Conservation (phyloP, 2,888 invertebrate species). For the Ashinkailepas kermadecensis region DNA sequence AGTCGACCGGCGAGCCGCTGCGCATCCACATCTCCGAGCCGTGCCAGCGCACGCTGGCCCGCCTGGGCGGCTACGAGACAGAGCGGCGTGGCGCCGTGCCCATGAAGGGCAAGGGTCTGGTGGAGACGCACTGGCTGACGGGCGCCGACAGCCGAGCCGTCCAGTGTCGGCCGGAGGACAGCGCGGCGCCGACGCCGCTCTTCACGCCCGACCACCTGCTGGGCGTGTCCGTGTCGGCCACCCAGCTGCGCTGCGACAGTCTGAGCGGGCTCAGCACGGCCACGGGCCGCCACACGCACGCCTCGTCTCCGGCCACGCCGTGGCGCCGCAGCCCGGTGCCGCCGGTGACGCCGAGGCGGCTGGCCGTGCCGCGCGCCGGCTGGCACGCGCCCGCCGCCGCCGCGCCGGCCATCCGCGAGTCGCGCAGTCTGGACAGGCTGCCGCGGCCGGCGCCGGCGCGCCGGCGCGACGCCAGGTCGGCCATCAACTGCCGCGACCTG, state of each 20-base stretch:
- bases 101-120: constrained; percentile 71
- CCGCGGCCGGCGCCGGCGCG: neutral
- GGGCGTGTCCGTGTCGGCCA: too few species aligned
- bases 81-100: constrained; percentile 63
- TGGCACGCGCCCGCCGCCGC: too few species aligned
- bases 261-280: neutral
- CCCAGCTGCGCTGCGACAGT: too few species aligned
- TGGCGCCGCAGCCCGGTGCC: neutral
- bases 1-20: constrained; percentile 56
- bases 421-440: neutral
- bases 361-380: constrained; percentile 13
- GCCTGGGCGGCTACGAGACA: constrained; percentile 62
- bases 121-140: constrained; percentile 64
- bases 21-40: constrained; percentile 67
- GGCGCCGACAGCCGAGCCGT: constrained; percentile 42
- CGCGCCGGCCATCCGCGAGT: neutral
- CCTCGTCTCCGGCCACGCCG: neutral
- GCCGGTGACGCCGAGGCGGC: neutral
- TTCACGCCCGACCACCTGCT: constrained; percentile 44
- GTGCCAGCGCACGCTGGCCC: constrained; percentile 57
- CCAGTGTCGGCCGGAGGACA: constrained; percentile 47
- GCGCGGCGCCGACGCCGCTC: constrained; percentile 64
- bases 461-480: constrained; percentile 3
- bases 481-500: neutral
- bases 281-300: neutral